Base-by-base conservation (phyloP, 92 coral and sea anemone genomes). In the Palythoa caribaeorum region DNA sequence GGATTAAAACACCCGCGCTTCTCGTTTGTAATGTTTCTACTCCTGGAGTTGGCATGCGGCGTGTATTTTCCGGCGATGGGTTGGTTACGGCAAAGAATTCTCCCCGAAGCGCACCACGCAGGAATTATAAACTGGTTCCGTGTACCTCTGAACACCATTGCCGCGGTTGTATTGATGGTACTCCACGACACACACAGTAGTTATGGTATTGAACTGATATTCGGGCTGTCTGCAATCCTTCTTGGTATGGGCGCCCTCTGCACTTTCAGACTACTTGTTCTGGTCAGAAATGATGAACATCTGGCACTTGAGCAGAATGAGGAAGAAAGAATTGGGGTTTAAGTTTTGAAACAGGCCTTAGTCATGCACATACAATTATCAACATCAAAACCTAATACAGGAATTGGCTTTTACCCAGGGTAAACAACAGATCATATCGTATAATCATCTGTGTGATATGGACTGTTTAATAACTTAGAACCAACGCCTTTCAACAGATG, bases 61-160 rank as follows among this genome's bases (percentile, higher is more conserved):
- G 88, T 97, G 63, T 97, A 97, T 81, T 97, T 97, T 72, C 99
- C 99, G 13, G 98, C 99, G 4, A 97, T 97, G 99, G 98, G 98
- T 48, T 97, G 99, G 98, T 60, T 97, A 76, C 95, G 99, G 53
- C 99, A 90, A 68, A 91, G 90, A 51, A 90, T 95, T 48, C 98
- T 97, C 71, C 99, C 99, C 1, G 99, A 97, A 63, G 98, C 99
- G 1, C 99, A 97, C 78, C 99, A 97, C 66, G 95, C 98, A 62
- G 99, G 99, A 48, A 97, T 97, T 54, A 97, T 97, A 16, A 97
- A 97, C 94, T 97, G 99, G 99, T 97, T 97, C 90, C 90, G 99
- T 19, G 98, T 97, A 37, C 99, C 99, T 4, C 83, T 97, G 36
- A 97, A 97, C 76, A 91, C 95, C 38, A 97, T 91, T 77, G 99